Evolutionary conservation across 2,888 invertebrate genomes (phyloP).

Genomic region (Coelinius sp.): DNA sequence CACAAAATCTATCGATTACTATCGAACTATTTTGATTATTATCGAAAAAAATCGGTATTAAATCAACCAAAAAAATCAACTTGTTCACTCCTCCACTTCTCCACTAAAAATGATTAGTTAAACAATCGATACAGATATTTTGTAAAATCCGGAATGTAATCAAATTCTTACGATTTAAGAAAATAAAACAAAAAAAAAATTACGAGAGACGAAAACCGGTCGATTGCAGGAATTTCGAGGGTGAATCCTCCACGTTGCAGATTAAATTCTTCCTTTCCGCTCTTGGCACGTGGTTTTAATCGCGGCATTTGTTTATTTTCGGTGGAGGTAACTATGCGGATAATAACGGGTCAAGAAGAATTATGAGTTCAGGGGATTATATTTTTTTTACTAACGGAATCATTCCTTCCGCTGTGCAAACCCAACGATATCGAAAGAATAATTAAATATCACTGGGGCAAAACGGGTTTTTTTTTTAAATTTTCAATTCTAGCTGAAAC

Average conservation of each 20-base stretch:
- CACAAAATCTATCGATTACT: no score
- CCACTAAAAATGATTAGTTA: no score
- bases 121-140: neutral
- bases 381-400: neutral
- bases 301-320: neutral
- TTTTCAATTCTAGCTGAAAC: no score
- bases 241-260: neutral
- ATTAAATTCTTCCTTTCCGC: neutral
- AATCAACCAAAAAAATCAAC: no score
- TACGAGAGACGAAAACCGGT: neutral
- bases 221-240: neutral
- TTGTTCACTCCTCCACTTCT: no score
- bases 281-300: neutral
- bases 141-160: neutral
- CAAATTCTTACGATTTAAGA: neutral
- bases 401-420: neutral
- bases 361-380: neutral
- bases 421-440: no score
- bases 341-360: conserved; percentile 4
- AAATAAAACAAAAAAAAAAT: neutral
- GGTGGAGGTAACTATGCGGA: neutral
- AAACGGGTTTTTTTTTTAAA: no score
- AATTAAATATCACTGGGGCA: no score
- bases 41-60: no score
- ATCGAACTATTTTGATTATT: no score